These are phyloP conservation scores for Monopis laevigella DNA, from an alignment of 2,888 invertebrate genomes.

Conservation along the genomic window DNA sequence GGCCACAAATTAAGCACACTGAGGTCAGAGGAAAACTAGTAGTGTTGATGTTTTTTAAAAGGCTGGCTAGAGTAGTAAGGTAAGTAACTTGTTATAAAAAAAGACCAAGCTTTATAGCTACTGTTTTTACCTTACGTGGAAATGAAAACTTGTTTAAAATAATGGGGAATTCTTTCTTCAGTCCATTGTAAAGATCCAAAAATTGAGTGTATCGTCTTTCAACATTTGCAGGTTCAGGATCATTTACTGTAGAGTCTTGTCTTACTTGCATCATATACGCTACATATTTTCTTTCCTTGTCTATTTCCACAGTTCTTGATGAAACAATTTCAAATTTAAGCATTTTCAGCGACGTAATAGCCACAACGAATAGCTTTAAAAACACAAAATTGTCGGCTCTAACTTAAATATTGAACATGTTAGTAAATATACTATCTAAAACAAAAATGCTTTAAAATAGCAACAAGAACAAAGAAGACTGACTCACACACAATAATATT, in stretches of 20 bases:
- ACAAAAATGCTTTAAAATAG: background rate
- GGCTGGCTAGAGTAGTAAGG: too few relatives aligned
- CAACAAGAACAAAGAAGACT: background rate
- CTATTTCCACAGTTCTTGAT: constrained; percentile 70
- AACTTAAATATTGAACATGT: background rate
- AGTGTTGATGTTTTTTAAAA: too few relatives aligned
- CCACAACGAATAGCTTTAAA: background rate
- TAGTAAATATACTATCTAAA: background rate
- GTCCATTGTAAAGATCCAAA: constrained; percentile 68
- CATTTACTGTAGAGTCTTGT: constrained; percentile 64
- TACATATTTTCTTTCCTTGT: constrained; percentile 74
- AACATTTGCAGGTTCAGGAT: constrained; percentile 71
- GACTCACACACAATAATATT: constrained; percentile 2
- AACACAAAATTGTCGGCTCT: background rate
- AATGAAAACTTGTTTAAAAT: constrained; percentile 65
- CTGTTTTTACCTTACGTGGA: constrained; percentile 72
- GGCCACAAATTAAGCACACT: too few relatives aligned
- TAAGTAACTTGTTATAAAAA: too few relatives aligned
- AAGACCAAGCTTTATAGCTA: too few relatives aligned
- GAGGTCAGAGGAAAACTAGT: too few relatives aligned
- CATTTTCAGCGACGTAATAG: constrained; percentile 27
- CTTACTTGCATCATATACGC: constrained; percentile 74
- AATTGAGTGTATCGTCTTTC: constrained; percentile 80
- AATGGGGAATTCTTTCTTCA: constrained; percentile 68
- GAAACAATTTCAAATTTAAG: constrained; percentile 73